Evolutionary conservation across 2,113 vertebrate genomes (phyloP), one percentile per base, ranked within the genome.

Genomic region (Bubalus kerabau): DNA sequence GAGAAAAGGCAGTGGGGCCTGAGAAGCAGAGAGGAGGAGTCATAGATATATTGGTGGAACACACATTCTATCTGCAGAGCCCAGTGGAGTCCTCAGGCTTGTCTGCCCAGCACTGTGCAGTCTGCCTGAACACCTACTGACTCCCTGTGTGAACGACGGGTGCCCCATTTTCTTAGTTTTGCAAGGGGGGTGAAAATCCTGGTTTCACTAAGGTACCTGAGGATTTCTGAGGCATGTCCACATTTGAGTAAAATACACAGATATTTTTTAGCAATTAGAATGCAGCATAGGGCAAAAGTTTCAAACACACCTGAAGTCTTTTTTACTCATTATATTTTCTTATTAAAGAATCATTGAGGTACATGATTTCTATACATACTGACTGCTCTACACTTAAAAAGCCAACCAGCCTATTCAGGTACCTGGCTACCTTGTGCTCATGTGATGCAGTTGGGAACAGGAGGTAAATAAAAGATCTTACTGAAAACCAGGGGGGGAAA

Each of bases 381-480:
- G 96, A 92, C 62, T 85, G 96, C 82, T 46, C 40, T n/a, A 57
- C 78, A 64, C 78, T 60, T 95, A 97, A 86, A 97, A 71, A 74
- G 93, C 96, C 87, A 71, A 60, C 98, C 97, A 87, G 92, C 95
- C 88, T 74, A 81, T 94, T 67, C 96, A 7, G 81, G 93, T 17
- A 50, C 54, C 97, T 57, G 98, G 98, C 97, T 4, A 0, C 96
- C 94, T 60, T 60, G 81, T 19, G 50, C 97, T 97, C 94, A 71
- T 88, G 96, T 36, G 92, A 96, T 54, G 40, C 74, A 94, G 95
- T 88, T 87, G 93, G 97, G 96, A 98, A 95, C 50, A 97, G 98
- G 97, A 97, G 97, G 91, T 93, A 95, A 99, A 99, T 98, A 99
- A 99, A 98, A 93, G 74, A 91, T 98, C 95, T 98, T 98, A 98